Base-by-base conservation (phyloP, 2,113 vertebrate genomes). In the Grammomys surdaster region DNA sequence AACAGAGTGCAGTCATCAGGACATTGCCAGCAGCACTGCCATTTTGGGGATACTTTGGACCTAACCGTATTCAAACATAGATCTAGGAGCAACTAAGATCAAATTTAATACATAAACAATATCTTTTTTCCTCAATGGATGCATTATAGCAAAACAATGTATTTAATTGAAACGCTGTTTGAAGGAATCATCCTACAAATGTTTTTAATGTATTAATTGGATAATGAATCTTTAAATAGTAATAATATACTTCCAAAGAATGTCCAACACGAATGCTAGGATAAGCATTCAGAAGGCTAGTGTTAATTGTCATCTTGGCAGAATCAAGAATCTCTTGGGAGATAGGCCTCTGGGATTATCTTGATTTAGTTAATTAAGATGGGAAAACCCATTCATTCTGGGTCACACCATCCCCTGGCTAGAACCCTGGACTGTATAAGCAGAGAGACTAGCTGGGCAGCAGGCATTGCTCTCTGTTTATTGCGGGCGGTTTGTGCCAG, bases 181-280 rank as follows among this genome's bases (percentile, higher is more conserved):
- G 60, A 31, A 67, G 28, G 84, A 67, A 33, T 48, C 63, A 22
- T 48, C 33, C 84, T 70, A 24, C 40, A 54, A 70, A 87, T 87
- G 85, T 46, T 70, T 70, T 87, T 87, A 54, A 87, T 87, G 43
- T 70, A 46, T 69, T 87, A 87, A 87, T 69, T 87, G 85, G 70
- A n/a, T 54, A 87, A 87, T 70, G 31, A 70, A 70, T 51, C 92
- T 92, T 65, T 69, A 86, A 67, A 36, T 65, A 86, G 60, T 86
- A 67, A 48, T 86, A 48, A 65, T 86, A 86, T 33, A 31, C 60
- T 33, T 86, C 60, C 82, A 81, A 88, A 76, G 67, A 90, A 46
- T 86, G 48, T 46, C 40, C 33, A 63, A 40, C 36, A 90, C 86
- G 56, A 48, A 72, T 80, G 36, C 84, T 33, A 76, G 67, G 24